These are phyloP conservation scores for Oryzias dopingdopingensis DNA, from an alignment of 2,797 vertebrate genomes.

Conservation along the genomic window DNA sequence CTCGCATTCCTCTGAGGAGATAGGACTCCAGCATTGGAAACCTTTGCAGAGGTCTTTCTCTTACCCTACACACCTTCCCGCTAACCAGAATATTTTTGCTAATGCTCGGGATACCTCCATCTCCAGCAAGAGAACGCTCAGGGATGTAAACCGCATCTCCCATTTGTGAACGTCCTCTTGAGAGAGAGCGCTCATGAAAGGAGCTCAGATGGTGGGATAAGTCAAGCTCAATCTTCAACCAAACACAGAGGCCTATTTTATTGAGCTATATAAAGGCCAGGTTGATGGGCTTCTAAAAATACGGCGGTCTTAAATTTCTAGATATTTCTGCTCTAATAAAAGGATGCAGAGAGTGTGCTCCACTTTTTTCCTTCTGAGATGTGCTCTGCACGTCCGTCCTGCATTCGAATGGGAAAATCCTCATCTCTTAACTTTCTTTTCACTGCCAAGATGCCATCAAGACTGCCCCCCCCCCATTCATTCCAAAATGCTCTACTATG, in stretches of 20 bases:
- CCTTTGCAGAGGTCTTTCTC: constrained; percentile 33
- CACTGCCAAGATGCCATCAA: constrained; percentile 26
- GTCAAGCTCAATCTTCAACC: constrained; percentile 52
- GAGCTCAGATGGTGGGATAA: constrained; percentile 51
- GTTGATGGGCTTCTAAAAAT: constrained; percentile 81
- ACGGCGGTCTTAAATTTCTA: constrained; percentile 74
- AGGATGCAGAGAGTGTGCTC: constrained; percentile 67
- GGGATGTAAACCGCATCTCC: constrained; percentile 58
- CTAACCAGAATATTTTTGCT: constrained; percentile 56
- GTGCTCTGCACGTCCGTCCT: constrained; percentile 51
- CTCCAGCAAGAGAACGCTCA: constrained; percentile 65
- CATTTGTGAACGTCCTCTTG: constrained; percentile 37
- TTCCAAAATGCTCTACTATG: constrained; percentile 36
- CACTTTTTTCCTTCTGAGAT: constrained; percentile 55
- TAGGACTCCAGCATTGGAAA: constrained; percentile 10
- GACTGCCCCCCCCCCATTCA: constrained; percentile 33
- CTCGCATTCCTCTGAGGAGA: constrained; percentile 56
- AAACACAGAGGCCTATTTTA: constrained; percentile 75
- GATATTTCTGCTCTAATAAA: constrained; percentile 72
- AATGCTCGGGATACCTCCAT: constrained; percentile 53
- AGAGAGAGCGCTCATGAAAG: constrained; percentile 39
- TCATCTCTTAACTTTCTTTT: constrained; percentile 49
- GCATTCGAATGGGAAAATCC: constrained; percentile 55
- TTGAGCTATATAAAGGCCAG: constrained; percentile 76
- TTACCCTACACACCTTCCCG: constrained; percentile 23